Base-by-base conservation (phyloP, 2,113 vertebrate species). In the Pluvianellus socialis region DNA sequence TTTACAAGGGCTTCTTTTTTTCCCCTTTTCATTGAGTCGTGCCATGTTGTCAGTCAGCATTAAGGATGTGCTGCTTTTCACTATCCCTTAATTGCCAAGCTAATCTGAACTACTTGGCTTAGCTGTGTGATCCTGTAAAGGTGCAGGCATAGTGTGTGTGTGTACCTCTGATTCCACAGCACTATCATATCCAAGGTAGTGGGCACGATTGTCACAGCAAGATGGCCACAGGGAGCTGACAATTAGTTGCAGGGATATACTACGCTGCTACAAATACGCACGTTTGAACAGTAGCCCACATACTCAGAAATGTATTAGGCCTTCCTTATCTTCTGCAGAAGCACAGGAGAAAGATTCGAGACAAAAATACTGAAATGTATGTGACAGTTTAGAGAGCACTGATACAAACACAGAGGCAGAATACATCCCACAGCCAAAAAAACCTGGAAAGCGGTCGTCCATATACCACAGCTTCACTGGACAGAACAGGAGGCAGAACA, bases 41-140 rank as follows among this genome's bases (percentile, higher is more conserved):
- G 71, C 47, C 63, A 32, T 12, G 58, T 76, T 95, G 91, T 92
- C 91, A 95, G 65, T 94, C 95, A 96, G 93, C 76, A 95, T 96
- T 92, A 96, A 65, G 83, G 86, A 70, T 59, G 62, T 16, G 4
- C 72, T 45, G 83, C 91, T 86, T 86, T 77, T 84, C 38, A 15
- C 81, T 81, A 94, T 87, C 90, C 94, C 77, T 95, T 94, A 95
- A 87, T 87, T 97, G 91, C 91, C 61, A 74, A 88, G 55, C 55
- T 94, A 92, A 95, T 95, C 91, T 62, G 82, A 86, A 75, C 65
- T 53, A 40, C 59, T 91, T 81, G 83, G 79, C 72, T 94, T 86
- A 96, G 94, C 79, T 62, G 72, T 70, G 75, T 80, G 94, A 90
- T 86, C 79, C 86, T 80, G 86, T 42, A 53, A 80, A 94, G 86